These are phyloP conservation scores for Triops longicaudatus DNA, from an alignment of 1,140 invertebrate species.

Conservation along the genomic window DNA sequence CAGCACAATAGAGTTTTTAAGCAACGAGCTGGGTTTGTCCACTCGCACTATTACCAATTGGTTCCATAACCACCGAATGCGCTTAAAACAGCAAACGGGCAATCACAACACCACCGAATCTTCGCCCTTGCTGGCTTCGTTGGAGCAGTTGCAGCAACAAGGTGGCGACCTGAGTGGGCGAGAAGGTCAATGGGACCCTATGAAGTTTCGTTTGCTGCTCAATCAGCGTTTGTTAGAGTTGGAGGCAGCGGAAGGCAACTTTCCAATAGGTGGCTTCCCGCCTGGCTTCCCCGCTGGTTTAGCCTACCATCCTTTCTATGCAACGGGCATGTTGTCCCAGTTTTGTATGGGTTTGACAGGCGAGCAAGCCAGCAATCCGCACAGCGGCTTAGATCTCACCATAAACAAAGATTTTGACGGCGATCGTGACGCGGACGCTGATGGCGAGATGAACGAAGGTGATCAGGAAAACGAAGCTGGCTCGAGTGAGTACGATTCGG, in stretches of 20 bases:
- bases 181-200: conserved; percentile 61
- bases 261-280: neutral
- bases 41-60: conserved; percentile 96
- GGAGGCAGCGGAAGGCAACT: conserved; percentile 43
- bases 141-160: conserved; percentile 47
- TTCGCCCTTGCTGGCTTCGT: conserved; percentile 33
- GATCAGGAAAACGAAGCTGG: conserved; percentile 34
- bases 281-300: conserved; percentile 24
- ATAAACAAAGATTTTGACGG: conserved; percentile 34
- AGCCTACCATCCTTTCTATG: conserved; percentile 28
- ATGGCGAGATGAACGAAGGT: conserved; percentile 33
- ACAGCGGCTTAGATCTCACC: conserved; percentile 40
- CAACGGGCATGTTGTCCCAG: conserved; percentile 27
- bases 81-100: conserved; percentile 66
- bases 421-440: conserved; percentile 21
- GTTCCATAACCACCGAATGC: conserved; percentile 99
- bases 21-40: conserved; percentile 80
- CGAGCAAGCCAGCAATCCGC: conserved; percentile 36
- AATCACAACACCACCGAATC: conserved; percentile 43
- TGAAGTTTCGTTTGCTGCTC: conserved; percentile 76
- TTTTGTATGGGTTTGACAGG: conserved; percentile 26
- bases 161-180: conserved; percentile 29
- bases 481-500: conserved; percentile 31
- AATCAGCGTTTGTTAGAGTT: conserved; percentile 78
- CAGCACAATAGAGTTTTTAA: conserved; percentile 88